Evolutionary conservation across 1,140 invertebrate genomes (phyloP).

Genomic region (Apis cerana): DNA sequence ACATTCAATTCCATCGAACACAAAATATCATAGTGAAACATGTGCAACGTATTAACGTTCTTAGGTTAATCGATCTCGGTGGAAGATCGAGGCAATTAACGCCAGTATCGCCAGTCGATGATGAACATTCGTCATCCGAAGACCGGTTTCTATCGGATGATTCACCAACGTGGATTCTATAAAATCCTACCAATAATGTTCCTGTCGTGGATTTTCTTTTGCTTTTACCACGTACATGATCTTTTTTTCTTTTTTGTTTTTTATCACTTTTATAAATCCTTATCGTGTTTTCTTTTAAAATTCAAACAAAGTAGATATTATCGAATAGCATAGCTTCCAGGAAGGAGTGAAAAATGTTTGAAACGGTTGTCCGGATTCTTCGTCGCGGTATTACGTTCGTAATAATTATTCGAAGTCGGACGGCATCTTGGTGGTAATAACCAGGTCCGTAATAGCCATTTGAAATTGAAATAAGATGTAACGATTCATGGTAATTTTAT

Average conservation of each 20-base stretch:
- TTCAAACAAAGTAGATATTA: conserved; percentile 3
- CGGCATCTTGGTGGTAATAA: background rate
- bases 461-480: background rate
- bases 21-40: background rate
- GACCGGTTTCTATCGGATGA: conserved; percentile 12
- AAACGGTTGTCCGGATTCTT: conserved; percentile 25
- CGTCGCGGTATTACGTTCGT: conserved; percentile 24
- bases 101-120: background rate
- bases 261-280: background rate
- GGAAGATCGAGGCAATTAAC: conserved; percentile 17
- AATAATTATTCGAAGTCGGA: conserved; percentile 39
- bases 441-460: background rate
- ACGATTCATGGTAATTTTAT: background rate
- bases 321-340: background rate
- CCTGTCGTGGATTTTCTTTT: background rate
- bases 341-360: background rate
- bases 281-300: no score
- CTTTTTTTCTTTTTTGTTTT: background rate
- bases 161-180: background rate
- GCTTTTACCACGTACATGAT: background rate
- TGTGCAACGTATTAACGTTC: background rate
- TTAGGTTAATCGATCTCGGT: background rate
- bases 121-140: conserved; percentile 1
- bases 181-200: conserved; percentile 7
- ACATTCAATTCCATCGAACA: background rate